Percentiles rank a stretch among this genome's conserved stretches.
Conservation (phyloP, 2,113 vertebrate genomes). For the Anoplopoma fimbria region DNA sequence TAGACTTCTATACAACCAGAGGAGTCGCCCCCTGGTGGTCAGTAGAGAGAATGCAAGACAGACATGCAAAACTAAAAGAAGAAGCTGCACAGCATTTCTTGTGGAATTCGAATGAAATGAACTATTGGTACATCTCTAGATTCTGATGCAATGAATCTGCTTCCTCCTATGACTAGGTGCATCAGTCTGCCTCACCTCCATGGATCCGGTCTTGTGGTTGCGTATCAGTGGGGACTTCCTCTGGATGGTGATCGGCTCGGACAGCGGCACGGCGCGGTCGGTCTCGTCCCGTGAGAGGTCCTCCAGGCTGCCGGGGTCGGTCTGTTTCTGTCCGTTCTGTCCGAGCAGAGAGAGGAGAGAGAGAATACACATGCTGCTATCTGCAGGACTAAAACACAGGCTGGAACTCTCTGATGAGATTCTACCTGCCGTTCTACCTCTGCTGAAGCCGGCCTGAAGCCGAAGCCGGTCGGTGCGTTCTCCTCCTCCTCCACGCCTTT, state of each 20-base stretch:
- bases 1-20: too few species aligned
- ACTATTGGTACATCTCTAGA: background rate
- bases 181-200: conserved; percentile 88
- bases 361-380: background rate
- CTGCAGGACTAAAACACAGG: background rate
- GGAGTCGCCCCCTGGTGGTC: too few species aligned
- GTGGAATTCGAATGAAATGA: too few species aligned
- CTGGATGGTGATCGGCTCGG: conserved; percentile 87
- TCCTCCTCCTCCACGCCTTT: conserved; percentile 95
- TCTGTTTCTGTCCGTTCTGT: conserved; percentile 92
- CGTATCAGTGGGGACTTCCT: conserved; percentile 91
- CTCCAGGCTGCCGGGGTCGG: conserved; percentile 91
- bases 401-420: background rate
- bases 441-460: conserved; percentile 94
- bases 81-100: background rate
- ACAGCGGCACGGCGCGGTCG: conserved; percentile 83
- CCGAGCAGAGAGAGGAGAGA: background rate
- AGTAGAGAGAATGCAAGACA: too few species aligned
- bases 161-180: background rate
- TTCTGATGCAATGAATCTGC: background rate
- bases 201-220: conserved; percentile 94
- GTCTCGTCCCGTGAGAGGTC: conserved; percentile 88
- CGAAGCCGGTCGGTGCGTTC: conserved; percentile 91
- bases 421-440: conserved; percentile 84
- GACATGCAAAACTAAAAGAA: too few species aligned